These are phyloP conservation scores for Chelonus formosanus DNA, from an alignment of 2,888 invertebrate genomes.

Conservation along the genomic window DNA sequence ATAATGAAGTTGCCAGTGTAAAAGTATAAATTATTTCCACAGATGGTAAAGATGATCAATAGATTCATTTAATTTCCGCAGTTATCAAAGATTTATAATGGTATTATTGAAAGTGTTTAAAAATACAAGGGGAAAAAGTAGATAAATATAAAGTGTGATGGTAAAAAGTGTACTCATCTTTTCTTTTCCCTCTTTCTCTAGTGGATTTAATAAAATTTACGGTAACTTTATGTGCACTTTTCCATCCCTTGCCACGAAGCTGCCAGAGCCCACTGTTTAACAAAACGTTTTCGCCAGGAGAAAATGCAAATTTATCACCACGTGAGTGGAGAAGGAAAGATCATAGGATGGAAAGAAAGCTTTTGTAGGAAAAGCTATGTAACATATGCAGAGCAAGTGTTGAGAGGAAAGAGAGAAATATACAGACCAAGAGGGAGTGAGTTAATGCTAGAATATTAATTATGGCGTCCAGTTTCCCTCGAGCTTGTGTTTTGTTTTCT, in stretches of 20 bases:
- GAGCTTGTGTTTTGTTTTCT: conserved; percentile 29
- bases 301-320: conserved; percentile 57
- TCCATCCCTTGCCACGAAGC: conserved; percentile 35
- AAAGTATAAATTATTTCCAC: no score
- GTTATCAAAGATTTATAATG: no score
- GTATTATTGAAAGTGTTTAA: no score
- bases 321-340: conserved; percentile 37
- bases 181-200: not conserved
- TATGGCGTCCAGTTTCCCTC: conserved; percentile 44
- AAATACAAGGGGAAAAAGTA: no score
- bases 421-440: conserved; percentile 35
- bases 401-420: conserved; percentile 11
- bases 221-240: conserved; percentile 23
- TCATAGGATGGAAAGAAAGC: conserved; percentile 15
- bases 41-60: no score
- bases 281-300: conserved; percentile 51
- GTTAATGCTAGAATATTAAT: conserved; percentile 58
- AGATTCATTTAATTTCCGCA: no score
- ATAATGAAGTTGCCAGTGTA: no score
- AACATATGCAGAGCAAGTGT: conserved; percentile 24
- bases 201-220: not conserved
- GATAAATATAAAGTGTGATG: not conserved
- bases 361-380: conserved; percentile 2
- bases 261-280: conserved; percentile 48
- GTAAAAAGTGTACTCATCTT: conserved; percentile 2